phyloP scores from a whole-genome alignment of 2,888 invertebrate species.

The Caenorhabditis virilis region DNA sequence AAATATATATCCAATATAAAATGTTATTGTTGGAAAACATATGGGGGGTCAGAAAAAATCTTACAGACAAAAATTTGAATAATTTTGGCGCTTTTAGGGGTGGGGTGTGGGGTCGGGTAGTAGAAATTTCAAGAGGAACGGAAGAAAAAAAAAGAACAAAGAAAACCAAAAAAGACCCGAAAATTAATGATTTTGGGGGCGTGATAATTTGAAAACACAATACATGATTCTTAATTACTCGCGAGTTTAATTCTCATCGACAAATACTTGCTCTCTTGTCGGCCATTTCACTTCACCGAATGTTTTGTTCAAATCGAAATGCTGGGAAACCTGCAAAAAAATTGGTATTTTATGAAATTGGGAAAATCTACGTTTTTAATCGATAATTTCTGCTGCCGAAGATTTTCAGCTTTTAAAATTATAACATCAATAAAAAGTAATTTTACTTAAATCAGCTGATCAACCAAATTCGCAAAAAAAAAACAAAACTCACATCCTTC shows the following conservation, averaged over 20 bases:
- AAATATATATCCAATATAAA: no score
- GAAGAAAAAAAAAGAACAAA: background rate
- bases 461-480: background rate
- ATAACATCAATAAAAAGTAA: no score
- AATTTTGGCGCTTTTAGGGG: no score
- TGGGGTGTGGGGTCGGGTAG: no score
- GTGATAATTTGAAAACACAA: no score
- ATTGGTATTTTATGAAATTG: background rate
- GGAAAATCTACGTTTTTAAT: background rate
- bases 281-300: slow-evolving; percentile 83
- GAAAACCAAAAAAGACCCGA: background rate
- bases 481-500: slow-evolving; percentile 52
- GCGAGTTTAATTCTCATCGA: slow-evolving; percentile 89
- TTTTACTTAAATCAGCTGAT: no score
- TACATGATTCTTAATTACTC: background rate
- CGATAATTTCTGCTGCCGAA: background rate
- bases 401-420: no score
- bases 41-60: no score
- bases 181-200: no score
- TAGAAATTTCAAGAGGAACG: no score
- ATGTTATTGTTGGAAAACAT: no score
- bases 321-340: slow-evolving; percentile 77
- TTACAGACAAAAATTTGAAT: no score
- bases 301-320: slow-evolving; percentile 79
- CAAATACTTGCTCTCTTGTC: slow-evolving; percentile 90